Percentiles rank a stretch among this genome's conserved stretches.
Evolutionary conservation across 2,888 invertebrate genomes (phyloP).

Genomic region (Perizoma affinitatum): DNA sequence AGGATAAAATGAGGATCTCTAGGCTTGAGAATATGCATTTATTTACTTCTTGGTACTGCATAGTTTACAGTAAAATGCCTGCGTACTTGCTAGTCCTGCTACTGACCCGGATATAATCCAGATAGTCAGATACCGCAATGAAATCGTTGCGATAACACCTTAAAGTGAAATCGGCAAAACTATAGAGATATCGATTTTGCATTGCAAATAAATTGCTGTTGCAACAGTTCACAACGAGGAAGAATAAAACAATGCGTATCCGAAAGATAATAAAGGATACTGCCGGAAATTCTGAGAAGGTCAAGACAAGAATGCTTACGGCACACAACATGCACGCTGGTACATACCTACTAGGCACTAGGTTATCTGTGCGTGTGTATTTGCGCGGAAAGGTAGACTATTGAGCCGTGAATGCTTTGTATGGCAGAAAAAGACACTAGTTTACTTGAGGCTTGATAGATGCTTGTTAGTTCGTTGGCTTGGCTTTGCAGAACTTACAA

Average conservation of each 20-base stretch:
- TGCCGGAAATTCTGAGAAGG: constrained; percentile 24
- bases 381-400: constrained; percentile 22
- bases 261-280: constrained; percentile 22
- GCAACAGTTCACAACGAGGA: constrained; percentile 7
- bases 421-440: constrained; percentile 21
- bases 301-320: constrained; percentile 21
- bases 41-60: too few species aligned
- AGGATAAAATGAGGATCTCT: constrained; percentile 1
- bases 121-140: too few species aligned
- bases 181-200: too few species aligned
- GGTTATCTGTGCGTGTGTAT: constrained; percentile 18
- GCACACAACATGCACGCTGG: neutral
- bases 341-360: neutral
- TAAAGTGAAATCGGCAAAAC: too few species aligned
- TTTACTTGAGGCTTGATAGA: constrained; percentile 13
- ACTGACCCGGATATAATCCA: too few species aligned
- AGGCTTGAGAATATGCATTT: constrained; percentile 2
- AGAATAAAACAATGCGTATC: constrained; percentile 20
- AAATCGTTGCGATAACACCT: too few species aligned
- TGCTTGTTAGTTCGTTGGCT: constrained; percentile 23
- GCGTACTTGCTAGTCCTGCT: too few species aligned
- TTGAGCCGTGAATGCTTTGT: constrained; percentile 28
- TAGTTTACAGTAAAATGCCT: too few species aligned
- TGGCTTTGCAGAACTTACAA: neutral
- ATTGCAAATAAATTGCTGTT: neutral